Conservation (phyloP, 2,797 vertebrate genomes). For the Sciurus carolinensis region DNA sequence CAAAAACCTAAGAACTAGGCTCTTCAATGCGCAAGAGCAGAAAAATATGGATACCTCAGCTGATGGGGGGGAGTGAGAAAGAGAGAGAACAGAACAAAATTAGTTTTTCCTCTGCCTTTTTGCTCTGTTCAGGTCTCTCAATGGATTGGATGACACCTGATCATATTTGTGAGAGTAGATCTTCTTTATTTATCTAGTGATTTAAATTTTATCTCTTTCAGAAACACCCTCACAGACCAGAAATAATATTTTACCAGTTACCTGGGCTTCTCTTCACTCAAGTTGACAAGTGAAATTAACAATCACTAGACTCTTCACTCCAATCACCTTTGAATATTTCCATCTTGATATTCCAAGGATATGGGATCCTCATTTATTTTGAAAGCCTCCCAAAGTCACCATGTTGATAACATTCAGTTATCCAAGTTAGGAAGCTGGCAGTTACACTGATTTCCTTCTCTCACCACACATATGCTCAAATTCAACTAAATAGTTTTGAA, state of each 20-base stretch:
- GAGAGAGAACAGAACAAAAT: not conserved
- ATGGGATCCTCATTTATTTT: not conserved
- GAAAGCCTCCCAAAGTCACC: not conserved
- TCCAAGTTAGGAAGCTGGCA: not conserved
- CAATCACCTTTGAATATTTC: not conserved
- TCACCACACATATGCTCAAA: not conserved
- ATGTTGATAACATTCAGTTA: not conserved
- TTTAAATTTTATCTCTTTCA: not conserved
- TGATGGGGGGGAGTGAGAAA: not conserved
- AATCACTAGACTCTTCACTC: not conserved
- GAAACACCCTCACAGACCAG: not conserved
- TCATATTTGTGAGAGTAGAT: not conserved
- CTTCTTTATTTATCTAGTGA: not conserved
- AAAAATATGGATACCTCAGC: not conserved
- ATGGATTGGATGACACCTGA: not conserved
- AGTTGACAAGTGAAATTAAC: not conserved
- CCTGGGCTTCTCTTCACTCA: not conserved
- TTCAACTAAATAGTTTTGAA: not conserved
- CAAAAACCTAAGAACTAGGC: not conserved
- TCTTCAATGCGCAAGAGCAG: not conserved
- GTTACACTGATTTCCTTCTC: not conserved
- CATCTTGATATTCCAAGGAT: not conserved
- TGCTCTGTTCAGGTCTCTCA: not conserved
- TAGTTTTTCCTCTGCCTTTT: not conserved
- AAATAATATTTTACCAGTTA: not conserved